A percentile compares a stretch with the other conserved stretches of the same genome.
These are phyloP conservation scores for Salpingus planirostris DNA, from an alignment of 2,888 invertebrate genomes.

Conservation along the genomic window DNA sequence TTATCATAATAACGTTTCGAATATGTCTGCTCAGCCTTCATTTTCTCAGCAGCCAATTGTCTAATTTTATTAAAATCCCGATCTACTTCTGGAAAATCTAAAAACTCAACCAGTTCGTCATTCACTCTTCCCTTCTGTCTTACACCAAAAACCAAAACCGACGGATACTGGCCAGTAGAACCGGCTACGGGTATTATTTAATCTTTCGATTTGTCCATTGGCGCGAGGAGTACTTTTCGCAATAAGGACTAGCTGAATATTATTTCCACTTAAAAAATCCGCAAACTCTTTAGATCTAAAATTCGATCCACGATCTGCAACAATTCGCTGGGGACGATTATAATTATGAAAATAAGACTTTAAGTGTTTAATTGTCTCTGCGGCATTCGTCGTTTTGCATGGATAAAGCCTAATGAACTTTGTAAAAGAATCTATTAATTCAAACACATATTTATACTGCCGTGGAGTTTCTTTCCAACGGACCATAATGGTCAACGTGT, in stretches of 20 bases:
- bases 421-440: constrained; percentile 20
- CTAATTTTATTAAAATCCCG: constrained; percentile 14
- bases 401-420: constrained; percentile 21
- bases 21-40: constrained; percentile 16
- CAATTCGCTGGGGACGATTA: constrained; percentile 16
- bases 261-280: constrained; percentile 14
- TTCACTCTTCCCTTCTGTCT: constrained; percentile 16
- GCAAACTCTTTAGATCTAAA: constrained; percentile 21
- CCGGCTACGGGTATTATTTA: constrained; percentile 12
- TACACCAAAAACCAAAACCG: constrained; percentile 20
- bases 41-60: constrained; percentile 11
- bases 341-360: constrained; percentile 16
- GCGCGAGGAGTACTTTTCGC: constrained; percentile 23
- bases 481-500: constrained; percentile 3
- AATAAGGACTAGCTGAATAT: constrained; percentile 21
- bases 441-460: constrained; percentile 17
- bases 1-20: constrained; percentile 21
- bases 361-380: constrained; percentile 14
- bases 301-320: constrained; percentile 21
- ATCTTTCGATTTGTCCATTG: constrained; percentile 25
- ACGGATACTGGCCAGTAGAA: constrained; percentile 10
- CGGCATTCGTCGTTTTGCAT: constrained; percentile 10
- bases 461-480: constrained; percentile 1
- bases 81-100: constrained; percentile 1
- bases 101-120: constrained; percentile 10